Evolutionary conservation across 1,140 invertebrate genomes (phyloP).

Genomic region (Conus betulinus): DNA sequence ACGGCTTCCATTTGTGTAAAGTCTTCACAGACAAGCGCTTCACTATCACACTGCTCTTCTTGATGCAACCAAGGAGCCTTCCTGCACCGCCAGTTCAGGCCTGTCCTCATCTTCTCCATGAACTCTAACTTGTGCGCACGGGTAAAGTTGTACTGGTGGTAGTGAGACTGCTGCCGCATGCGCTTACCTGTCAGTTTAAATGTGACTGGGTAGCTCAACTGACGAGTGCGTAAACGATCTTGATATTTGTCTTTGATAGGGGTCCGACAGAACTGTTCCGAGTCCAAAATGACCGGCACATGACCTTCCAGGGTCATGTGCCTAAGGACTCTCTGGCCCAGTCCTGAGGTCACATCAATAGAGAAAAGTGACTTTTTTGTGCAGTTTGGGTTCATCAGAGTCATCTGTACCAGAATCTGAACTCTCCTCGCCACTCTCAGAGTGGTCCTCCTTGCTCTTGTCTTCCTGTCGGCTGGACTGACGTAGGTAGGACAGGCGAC

Average conservation of each 20-base stretch:
- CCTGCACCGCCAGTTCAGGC: conserved; percentile 55
- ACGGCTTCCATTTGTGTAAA: conserved; percentile 58
- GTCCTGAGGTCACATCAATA: conserved; percentile 64
- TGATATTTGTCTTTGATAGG: conserved; percentile 58
- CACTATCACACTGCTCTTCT: conserved; percentile 55
- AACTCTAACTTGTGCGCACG: conserved; percentile 57
- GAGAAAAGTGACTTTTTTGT: conserved; percentile 58
- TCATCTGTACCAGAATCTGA: conserved; percentile 24
- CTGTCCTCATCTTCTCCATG: conserved; percentile 50
- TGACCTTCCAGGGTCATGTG: conserved; percentile 60
- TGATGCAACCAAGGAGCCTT: conserved; percentile 48
- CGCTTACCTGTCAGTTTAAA: conserved; percentile 56
- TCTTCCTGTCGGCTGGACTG: conserved; percentile 44
- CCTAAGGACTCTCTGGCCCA: conserved; percentile 66
- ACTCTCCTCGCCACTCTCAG: conserved; percentile 43
- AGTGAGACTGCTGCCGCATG: conserved; percentile 41
- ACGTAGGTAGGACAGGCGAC: conserved; percentile 42
- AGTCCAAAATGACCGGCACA: conserved; percentile 57
- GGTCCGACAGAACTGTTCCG: conserved; percentile 64
- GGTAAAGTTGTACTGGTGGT: conserved; percentile 64
- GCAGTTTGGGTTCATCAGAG: conserved; percentile 40
- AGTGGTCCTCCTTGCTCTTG: conserved; percentile 28
- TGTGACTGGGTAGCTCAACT: conserved; percentile 53
- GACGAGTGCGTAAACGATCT: conserved; percentile 59
- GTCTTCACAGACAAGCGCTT: conserved; percentile 51